These are phyloP conservation scores for Schlechtendalia chinensis DNA, from an alignment of 1,140 invertebrate genomes.

Conservation along the genomic window DNA sequence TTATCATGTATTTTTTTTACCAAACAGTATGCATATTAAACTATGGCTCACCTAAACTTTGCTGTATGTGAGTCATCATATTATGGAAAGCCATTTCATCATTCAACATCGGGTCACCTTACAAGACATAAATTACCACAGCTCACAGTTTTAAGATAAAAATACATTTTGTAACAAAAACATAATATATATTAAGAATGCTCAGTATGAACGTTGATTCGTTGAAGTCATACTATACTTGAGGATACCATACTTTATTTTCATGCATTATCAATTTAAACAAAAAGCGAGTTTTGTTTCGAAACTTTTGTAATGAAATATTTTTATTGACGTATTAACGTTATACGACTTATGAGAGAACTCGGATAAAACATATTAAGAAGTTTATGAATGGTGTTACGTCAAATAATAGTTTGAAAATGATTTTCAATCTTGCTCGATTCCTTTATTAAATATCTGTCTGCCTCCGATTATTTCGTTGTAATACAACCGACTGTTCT, in stretches of 20 bases:
- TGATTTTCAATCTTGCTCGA: neutral
- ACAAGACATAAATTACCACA: constrained; percentile 42
- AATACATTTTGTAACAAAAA: neutral
- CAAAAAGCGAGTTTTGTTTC: neutral
- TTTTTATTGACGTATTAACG: neutral
- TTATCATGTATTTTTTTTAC: constrained; percentile 15
- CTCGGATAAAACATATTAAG: neutral
- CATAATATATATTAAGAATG: neutral
- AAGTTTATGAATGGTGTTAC: neutral
- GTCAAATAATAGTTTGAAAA: neutral
- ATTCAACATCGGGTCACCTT: constrained; percentile 48
- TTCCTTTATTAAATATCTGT: neutral
- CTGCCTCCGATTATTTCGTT: neutral
- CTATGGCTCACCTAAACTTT: constrained; percentile 47
- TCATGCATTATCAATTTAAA: neutral
- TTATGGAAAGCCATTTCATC: constrained; percentile 43
- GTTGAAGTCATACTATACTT: neutral
- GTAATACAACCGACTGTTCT: neutral
- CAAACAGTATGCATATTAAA: constrained; percentile 18
- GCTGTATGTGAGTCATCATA: constrained; percentile 35
- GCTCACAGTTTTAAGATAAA: constrained; percentile 34
- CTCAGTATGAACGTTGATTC: neutral
- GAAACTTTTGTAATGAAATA: neutral
- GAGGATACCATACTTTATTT: neutral
- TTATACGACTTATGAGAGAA: neutral